Evolutionary conservation across 2,113 vertebrate genomes (phyloP).

Genomic region (Charina bottae): DNA sequence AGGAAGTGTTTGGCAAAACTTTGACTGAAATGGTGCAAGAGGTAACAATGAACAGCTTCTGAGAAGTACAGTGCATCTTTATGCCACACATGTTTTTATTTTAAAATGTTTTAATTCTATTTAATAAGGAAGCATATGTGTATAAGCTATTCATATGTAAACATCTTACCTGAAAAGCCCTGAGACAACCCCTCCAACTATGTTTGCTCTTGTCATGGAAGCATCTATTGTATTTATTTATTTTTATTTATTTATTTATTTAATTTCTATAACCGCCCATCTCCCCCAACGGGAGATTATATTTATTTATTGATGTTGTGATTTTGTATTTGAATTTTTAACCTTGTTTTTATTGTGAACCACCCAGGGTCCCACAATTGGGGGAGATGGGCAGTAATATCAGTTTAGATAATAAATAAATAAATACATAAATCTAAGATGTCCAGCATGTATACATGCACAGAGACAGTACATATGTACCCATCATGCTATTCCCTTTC

Average conservation of each 20-base stretch:
- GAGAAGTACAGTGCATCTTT: background rate
- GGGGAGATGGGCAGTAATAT: too few species aligned
- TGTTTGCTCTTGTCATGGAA: background rate
- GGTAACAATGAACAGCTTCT: background rate
- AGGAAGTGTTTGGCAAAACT: background rate
- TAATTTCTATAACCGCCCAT: too few species aligned
- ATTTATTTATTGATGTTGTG: too few species aligned
- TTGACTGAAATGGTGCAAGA: background rate
- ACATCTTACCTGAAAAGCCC: background rate
- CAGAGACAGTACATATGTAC: background rate
- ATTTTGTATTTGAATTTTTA: too few species aligned
- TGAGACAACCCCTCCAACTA: background rate
- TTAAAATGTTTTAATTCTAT: background rate
- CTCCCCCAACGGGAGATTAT: too few species aligned
- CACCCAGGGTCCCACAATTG: too few species aligned
- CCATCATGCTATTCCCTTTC: background rate
- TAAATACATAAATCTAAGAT: too few species aligned
- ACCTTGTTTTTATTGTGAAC: too few species aligned
- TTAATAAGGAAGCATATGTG: background rate
- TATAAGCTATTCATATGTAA: background rate
- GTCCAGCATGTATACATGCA: background rate
- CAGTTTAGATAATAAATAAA: too few species aligned
- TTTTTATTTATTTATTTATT: too few species aligned
- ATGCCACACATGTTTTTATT: background rate
- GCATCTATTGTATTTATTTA: too few species aligned